Evolutionary conservation across 2,113 vertebrate species (phyloP), one percentile per base, ranked within the genome.

Genomic region (Upupa epops): DNA sequence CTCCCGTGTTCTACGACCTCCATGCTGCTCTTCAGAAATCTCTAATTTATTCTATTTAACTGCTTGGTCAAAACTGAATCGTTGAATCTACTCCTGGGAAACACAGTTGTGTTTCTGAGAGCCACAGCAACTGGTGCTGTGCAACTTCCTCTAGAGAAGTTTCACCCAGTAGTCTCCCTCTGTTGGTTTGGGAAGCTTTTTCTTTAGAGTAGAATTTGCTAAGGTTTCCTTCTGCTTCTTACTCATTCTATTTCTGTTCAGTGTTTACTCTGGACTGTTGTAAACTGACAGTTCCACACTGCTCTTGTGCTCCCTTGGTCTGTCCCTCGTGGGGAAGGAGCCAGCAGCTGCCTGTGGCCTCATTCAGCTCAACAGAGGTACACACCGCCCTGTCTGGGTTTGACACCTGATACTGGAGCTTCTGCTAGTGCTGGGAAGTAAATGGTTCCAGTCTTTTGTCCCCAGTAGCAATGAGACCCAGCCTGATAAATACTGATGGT

Each of bases 341-440:
- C 2, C 21, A 66, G 58, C 48, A 51, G 65, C 52, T 81, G 51
- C 54, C 69, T 29, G 42, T 24, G 46, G 16, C 59, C 49, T 31
- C 10, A 3, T 37, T 63, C 36, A 58, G 51, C 49, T n/a, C 18
- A 25, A 22, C 5, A 18, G 55, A 42, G 48, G 11, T 54, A 29
- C 31, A 11, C 26, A 24, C 68, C 2, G 5, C 19, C 6, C 4
- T 4, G 3, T 6, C 9, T 36, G 1, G 1, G 25, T 45, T 48
- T 20, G 18, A 65, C 71, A n/a, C 18, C 63, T 75, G 46, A 14
- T 40, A 34, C 24, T 0, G 3, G 37, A 49, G 17, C 59, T 81
- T 77, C 93, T 71, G 31, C 74, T 6, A 1, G 1, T 56, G 49
- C 34, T 64, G 26, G 25, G 40, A 81, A 68, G n/a, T 42, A 36